Base-by-base conservation (phyloP, 1,140 invertebrate species). In the Uloborus diversus region DNA sequence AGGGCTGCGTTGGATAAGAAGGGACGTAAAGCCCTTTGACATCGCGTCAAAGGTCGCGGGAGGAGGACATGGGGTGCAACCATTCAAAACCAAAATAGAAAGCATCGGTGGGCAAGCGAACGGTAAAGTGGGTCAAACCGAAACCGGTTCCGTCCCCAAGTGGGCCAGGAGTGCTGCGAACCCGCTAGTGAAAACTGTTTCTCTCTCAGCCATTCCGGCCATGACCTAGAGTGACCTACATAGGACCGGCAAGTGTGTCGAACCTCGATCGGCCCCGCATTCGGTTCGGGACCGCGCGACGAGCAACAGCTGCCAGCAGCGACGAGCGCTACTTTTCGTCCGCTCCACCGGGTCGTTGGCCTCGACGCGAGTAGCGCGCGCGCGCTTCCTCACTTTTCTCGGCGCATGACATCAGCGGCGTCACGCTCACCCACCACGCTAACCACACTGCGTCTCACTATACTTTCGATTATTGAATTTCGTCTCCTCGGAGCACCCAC, bases 211-310 rank as follows among this genome's bases (percentile, higher is more conserved):
- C 33, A 75, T 49, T 76, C 62, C 66, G 62, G 73, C 73, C 73
- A 33, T 78, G 73, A 78, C 73, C 61, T 61, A 11, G 30, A 78
- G 32, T 78, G 73, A 78, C 73, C 73, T 62, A 78, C 42, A 75
- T 64, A 64, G 42, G 23, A 35, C 23, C 42, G 23, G 59, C 71
- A 75, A 75, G 71, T 75, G 71, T 75, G 59, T 51, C 71, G 71
- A 75, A 51, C 71, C 71, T 42, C 30, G 37, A 37, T 56, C 42
- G 42, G 25, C 42, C 57, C 37, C 42, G 32, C 62, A 78, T 56
- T 76, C 20, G 32, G 30, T 33, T 33, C 51, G 2, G 23, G 49
- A 20, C 47, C 25, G 73, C 20, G 27, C 28, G 37, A 51, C 47
- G 57, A 17, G 49, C 30, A 57, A 32, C 37, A 30, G 47, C 27